phyloP scores from a whole-genome alignment of 2,888 invertebrate genomes.

The Miltochrista miniata region DNA sequence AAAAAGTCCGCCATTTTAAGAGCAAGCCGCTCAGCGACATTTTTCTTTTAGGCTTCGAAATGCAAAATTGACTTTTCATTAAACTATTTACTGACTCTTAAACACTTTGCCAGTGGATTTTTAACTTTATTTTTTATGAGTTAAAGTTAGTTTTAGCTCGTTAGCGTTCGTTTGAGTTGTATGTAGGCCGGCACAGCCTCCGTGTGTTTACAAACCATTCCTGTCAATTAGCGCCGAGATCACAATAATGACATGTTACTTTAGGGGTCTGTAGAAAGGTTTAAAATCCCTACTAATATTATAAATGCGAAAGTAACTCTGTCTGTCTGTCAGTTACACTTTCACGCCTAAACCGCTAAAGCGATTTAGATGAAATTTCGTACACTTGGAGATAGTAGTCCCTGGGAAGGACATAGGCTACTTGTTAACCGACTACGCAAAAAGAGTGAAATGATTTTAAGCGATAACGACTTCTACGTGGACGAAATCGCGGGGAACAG shows the following conservation, averaged over 20 bases:
- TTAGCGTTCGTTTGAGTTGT: neutral
- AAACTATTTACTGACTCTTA: constrained; percentile 13
- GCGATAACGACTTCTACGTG: too few species aligned
- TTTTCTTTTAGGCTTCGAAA: constrained; percentile 11
- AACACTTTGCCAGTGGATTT: neutral
- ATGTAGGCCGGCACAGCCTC: constrained; percentile 13
- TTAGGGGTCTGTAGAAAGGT: constrained; percentile 32
- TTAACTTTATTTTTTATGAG: neutral
- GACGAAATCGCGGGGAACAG: too few species aligned
- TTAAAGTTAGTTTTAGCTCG: constrained; percentile 6
- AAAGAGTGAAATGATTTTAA: too few species aligned
- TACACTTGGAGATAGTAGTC: too few species aligned
- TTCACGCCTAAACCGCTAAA: too few species aligned
- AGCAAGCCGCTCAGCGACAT: neutral
- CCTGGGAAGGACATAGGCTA: too few species aligned
- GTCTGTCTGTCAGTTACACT: too few species aligned
- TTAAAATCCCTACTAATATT: too few species aligned
- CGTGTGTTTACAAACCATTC: constrained; percentile 55
- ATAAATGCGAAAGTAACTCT: too few species aligned
- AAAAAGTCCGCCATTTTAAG: neutral
- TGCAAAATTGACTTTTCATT: constrained; percentile 14
- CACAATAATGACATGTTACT: constrained; percentile 32
- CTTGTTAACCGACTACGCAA: too few species aligned
- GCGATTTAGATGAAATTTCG: too few species aligned
- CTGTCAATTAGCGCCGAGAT: constrained; percentile 55